Conservation (phyloP, 2,888 invertebrate genomes). For the Spilarctia lutea region DNA sequence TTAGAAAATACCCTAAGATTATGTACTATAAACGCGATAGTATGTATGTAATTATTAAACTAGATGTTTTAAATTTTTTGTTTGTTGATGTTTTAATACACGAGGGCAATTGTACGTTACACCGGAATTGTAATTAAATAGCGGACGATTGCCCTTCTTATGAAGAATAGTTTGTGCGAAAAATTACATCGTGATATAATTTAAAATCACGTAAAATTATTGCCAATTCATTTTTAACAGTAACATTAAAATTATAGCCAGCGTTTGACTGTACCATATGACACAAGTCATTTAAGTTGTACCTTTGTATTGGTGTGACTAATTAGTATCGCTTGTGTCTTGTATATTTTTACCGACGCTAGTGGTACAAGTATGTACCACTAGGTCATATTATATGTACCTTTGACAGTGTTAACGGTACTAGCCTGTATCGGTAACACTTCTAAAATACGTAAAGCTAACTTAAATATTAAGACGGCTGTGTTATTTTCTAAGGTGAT, state of each 20-base stretch:
- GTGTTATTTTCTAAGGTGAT: background rate
- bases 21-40: background rate
- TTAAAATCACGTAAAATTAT: background rate
- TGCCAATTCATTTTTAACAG: background rate
- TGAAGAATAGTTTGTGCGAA: constrained; percentile 12
- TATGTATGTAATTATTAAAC: constrained; percentile 9
- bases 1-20: constrained; percentile 4
- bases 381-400: background rate
- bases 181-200: background rate
- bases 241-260: background rate
- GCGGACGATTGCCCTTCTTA: constrained; percentile 4
- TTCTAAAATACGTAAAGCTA: background rate
- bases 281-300: constrained; percentile 2
- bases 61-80: constrained; percentile 9
- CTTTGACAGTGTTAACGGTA: background rate
- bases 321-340: background rate
- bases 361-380: constrained; percentile 1
- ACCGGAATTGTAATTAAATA: background rate
- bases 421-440: background rate
- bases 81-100: constrained; percentile 4
- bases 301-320: background rate
- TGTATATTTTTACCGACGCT: background rate
- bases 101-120: constrained; percentile 5
- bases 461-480: background rate
- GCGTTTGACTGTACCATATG: background rate